Evolutionary conservation across 1,140 invertebrate genomes (phyloP).

Genomic region (Aleiodes sp.): DNA sequence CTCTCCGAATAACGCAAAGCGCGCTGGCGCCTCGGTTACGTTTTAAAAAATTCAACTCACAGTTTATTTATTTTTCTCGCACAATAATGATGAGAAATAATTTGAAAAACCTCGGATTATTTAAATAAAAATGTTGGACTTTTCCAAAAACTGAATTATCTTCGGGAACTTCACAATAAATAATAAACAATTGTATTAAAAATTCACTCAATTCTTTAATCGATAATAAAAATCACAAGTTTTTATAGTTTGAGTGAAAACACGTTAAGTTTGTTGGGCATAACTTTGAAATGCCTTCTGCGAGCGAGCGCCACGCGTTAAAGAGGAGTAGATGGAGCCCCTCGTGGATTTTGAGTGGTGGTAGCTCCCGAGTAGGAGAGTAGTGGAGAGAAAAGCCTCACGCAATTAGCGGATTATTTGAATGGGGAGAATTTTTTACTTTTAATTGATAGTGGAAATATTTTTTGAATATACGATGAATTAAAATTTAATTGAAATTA

Average conservation of each 20-base stretch:
- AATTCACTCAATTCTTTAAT: background rate
- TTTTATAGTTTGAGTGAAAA: too few relatives aligned
- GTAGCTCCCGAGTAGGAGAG: slow-evolving; percentile 14
- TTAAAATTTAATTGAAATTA: too few relatives aligned
- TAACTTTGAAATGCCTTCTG: slow-evolving; percentile 29
- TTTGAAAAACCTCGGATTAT: too few relatives aligned
- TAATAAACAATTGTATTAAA: too few relatives aligned
- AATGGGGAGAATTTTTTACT: too few relatives aligned
- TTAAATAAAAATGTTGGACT: too few relatives aligned
- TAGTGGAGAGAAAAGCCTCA: too few relatives aligned
- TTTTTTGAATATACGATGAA: too few relatives aligned
- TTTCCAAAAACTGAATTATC: too few relatives aligned
- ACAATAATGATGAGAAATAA: background rate
- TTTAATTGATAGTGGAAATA: too few relatives aligned
- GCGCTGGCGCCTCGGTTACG: background rate
- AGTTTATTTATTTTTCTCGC: background rate
- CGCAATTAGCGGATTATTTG: slow-evolving; percentile 18
- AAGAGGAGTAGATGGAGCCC: slow-evolving; percentile 25
- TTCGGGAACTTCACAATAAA: too few relatives aligned
- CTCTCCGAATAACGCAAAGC: background rate
- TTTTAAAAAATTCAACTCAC: too few relatives aligned
- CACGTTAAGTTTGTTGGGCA: slow-evolving; percentile 28
- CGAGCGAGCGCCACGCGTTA: slow-evolving; percentile 21
- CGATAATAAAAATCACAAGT: background rate
- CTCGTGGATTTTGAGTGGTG: slow-evolving; percentile 26